Evolutionary conservation across 2,888 invertebrate genomes (phyloP).

Genomic region (Anoplius nigerrimus): DNA sequence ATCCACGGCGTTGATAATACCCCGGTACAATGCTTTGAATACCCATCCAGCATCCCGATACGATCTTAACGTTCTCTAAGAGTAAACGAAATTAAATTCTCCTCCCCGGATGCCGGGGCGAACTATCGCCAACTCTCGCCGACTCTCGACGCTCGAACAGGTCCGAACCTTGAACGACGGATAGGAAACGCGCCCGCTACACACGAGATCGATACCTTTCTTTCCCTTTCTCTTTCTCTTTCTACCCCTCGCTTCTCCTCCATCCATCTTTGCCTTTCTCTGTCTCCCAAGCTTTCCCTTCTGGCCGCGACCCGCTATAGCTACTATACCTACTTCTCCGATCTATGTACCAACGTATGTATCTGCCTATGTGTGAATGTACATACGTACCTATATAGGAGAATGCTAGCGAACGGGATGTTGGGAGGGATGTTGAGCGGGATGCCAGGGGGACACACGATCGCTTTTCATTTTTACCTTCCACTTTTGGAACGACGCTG

Average conservation of each 20-base stretch:
- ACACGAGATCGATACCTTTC: slow-evolving; percentile 55
- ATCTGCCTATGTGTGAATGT: too few species aligned
- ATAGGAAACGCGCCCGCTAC: slow-evolving; percentile 48
- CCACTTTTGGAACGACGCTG: slow-evolving; percentile 44
- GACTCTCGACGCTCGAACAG: slow-evolving; percentile 1
- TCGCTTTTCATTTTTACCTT: slow-evolving; percentile 49
- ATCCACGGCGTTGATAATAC: slow-evolving; percentile 67
- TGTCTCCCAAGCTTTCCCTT: slow-evolving; percentile 31
- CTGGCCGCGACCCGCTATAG: slow-evolving; percentile 14
- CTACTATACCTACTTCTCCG: slow-evolving; percentile 14
- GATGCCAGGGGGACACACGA: slow-evolving; percentile 14
- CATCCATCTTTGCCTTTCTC: slow-evolving; percentile 14
- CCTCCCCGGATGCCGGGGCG: slow-evolving; percentile 25
- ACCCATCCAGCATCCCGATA: slow-evolving; percentile 69
- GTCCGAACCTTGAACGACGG: slow-evolving; percentile 34
- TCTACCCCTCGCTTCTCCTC: slow-evolving; percentile 16
- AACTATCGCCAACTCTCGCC: not conserved
- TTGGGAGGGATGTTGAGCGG: too few species aligned
- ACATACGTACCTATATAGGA: too few species aligned
- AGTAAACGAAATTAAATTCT: slow-evolving; percentile 71
- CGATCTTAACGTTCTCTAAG: slow-evolving; percentile 68
- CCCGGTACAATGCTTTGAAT: slow-evolving; percentile 69
- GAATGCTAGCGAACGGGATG: too few species aligned
- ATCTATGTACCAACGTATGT: slow-evolving; percentile 17
- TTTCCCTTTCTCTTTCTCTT: slow-evolving; percentile 48